These are phyloP conservation scores for Nothoprocta pentlandii DNA, from an alignment of 2,113 vertebrate genomes.

Conservation along the genomic window DNA sequence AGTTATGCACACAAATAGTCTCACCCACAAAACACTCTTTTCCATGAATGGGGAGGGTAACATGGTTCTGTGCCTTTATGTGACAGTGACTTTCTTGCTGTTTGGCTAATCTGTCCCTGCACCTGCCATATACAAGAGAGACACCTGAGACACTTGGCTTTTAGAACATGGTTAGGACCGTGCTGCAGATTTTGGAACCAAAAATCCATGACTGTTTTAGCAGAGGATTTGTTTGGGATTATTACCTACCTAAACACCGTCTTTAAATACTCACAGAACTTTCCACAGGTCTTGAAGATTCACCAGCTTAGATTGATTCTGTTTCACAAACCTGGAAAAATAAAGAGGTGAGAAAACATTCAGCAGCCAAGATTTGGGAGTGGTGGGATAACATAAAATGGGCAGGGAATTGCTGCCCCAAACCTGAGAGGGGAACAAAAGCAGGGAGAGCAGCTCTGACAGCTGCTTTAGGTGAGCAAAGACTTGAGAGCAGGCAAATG, in stretches of 20 bases:
- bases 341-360: not conserved
- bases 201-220: not conserved
- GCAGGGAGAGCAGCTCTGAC: not conserved
- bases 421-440: not conserved
- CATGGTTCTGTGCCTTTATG: rapidly evolving
- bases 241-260: not conserved
- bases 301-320: not conserved
- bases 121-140: not conserved
- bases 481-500: not conserved
- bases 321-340: not conserved
- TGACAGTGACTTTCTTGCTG: not conserved
- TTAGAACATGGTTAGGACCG: not conserved
- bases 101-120: not conserved
- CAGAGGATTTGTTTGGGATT: not conserved
- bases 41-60: not conserved
- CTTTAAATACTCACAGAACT: not conserved
- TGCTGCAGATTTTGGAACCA: not conserved
- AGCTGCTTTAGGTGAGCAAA: not conserved
- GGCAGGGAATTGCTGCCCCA: not conserved
- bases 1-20: not conserved
- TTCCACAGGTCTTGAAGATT: not conserved
- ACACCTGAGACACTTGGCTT: not conserved
- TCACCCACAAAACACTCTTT: not conserved
- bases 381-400: rapidly evolving
- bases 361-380: not conserved